Percentiles rank a stretch among this genome's conserved stretches.
Evolutionary conservation across 64 coral and sea anemone species (phyloP).

Genomic region (Pachyseris speciosa): DNA sequence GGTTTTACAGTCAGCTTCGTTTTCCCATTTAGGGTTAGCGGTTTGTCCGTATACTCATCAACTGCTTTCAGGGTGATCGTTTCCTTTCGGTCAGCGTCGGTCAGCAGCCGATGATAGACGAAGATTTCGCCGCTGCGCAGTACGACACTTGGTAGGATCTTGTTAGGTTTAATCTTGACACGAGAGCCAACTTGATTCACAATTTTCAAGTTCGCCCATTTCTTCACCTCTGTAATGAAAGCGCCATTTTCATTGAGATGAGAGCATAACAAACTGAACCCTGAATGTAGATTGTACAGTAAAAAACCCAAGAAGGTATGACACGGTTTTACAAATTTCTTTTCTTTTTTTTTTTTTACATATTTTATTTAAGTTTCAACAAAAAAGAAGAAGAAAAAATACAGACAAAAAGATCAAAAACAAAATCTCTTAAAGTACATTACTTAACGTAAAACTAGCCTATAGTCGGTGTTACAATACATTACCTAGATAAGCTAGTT

Average conservation of each 20-base stretch:
- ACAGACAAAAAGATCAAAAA: too few relatives aligned
- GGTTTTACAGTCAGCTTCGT: conserved; percentile 39
- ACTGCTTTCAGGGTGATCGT: conserved; percentile 61
- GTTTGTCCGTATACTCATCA: conserved; percentile 72
- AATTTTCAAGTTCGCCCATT: conserved; percentile 80
- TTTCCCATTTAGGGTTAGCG: conserved; percentile 67
- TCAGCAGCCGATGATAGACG: conserved; percentile 83
- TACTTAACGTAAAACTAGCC: too few relatives aligned
- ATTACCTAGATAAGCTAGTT: too few relatives aligned
- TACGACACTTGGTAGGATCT: conserved; percentile 69
- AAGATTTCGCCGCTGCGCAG: conserved; percentile 81
- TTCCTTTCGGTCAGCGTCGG: conserved; percentile 64
- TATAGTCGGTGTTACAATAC: too few relatives aligned
- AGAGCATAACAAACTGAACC: neutral
- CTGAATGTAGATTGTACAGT: too few relatives aligned
- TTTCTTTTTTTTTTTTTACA: too few relatives aligned
- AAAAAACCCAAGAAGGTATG: too few relatives aligned
- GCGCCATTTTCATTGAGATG: neutral
- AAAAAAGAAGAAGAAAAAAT: too few relatives aligned
- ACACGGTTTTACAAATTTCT: too few relatives aligned
- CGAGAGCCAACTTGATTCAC: conserved; percentile 79
- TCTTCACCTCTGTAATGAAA: conserved; percentile 59
- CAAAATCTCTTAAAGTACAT: too few relatives aligned
- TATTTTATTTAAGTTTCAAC: too few relatives aligned
- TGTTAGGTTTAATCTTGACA: conserved; percentile 57